phyloP scores from a whole-genome alignment of 2,113 vertebrate genomes.

The Sinocyclocheilus maitianheensis region DNA sequence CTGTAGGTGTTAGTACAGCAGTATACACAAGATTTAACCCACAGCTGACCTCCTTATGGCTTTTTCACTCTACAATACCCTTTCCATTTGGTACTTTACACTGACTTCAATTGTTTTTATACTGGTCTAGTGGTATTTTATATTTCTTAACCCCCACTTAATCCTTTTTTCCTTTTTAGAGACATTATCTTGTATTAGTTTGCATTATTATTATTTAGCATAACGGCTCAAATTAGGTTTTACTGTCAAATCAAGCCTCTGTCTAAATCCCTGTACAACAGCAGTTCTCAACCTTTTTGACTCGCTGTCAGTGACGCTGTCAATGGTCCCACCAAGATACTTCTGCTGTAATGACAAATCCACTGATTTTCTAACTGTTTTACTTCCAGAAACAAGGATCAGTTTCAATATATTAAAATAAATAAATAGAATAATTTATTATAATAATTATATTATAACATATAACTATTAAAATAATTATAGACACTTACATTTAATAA shows the following conservation, averaged over 20 bases:
- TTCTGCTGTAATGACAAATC: not conserved
- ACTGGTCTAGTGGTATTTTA: not conserved
- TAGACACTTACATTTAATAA: too few relatives aligned
- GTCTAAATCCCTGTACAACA: not conserved
- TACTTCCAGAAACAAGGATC: too few relatives aligned
- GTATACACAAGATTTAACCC: constrained; percentile 55
- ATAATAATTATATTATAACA: not conserved
- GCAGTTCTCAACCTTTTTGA: not conserved
- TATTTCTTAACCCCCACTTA: not conserved
- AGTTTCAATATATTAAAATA: too few relatives aligned
- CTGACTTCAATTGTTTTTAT: not conserved
- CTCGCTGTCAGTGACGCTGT: too few relatives aligned
- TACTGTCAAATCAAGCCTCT: not conserved
- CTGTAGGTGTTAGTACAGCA: constrained; percentile 9
- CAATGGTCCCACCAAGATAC: too few relatives aligned
- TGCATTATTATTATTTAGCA: not conserved
- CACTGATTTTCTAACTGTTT: too few relatives aligned
- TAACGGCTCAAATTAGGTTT: not conserved
- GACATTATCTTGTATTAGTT: not conserved
- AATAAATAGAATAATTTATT: too few relatives aligned
- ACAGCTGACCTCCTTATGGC: constrained; percentile 63
- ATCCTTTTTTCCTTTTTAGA: not conserved
- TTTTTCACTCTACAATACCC: constrained; percentile 12
- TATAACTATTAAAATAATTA: not conserved
- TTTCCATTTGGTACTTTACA: not conserved